These are phyloP conservation scores for Cathartes aura DNA, from an alignment of 2,113 vertebrate species.

Conservation along the genomic window DNA sequence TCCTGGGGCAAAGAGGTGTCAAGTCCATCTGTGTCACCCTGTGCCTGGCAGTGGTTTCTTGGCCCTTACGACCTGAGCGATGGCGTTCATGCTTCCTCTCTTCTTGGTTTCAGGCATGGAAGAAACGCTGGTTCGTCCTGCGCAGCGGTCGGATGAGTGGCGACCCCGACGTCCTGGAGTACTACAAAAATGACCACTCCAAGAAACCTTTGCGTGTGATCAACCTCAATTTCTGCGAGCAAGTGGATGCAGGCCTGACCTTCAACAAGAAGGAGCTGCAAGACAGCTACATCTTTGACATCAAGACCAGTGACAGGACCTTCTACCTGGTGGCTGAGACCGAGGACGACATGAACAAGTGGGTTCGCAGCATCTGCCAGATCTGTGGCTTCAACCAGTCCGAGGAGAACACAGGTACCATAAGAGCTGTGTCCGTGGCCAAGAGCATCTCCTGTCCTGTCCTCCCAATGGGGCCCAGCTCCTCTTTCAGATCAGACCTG, in stretches of 20 bases:
- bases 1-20: accelerated
- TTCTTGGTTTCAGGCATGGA: conserved; percentile 88
- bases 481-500: neutral
- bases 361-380: conserved; percentile 98
- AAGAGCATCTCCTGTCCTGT: neutral
- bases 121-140: conserved; percentile 97
- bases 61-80: accelerated
- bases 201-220: conserved; percentile 96
- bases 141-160: conserved; percentile 98
- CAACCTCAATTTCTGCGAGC: conserved; percentile 96
- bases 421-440: neutral
- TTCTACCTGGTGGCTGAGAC: conserved; percentile 98
- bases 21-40: neutral
- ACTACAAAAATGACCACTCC: conserved; percentile 97
- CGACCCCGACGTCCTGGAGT: conserved; percentile 95
- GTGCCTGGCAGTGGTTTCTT: neutral
- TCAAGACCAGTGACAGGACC: conserved; percentile 95
- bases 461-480: accelerated
- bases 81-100: neutral
- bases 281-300: conserved; percentile 97
- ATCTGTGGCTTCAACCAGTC: conserved; percentile 99
- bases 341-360: conserved; percentile 98
- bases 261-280: conserved; percentile 99
- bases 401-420: conserved; percentile 88
- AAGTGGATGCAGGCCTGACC: conserved; percentile 94